Percentiles rank a stretch among this genome's conserved stretches.
Evolutionary conservation across 1,140 invertebrate species (phyloP).

Genomic region (Drosophila simulans): DNA sequence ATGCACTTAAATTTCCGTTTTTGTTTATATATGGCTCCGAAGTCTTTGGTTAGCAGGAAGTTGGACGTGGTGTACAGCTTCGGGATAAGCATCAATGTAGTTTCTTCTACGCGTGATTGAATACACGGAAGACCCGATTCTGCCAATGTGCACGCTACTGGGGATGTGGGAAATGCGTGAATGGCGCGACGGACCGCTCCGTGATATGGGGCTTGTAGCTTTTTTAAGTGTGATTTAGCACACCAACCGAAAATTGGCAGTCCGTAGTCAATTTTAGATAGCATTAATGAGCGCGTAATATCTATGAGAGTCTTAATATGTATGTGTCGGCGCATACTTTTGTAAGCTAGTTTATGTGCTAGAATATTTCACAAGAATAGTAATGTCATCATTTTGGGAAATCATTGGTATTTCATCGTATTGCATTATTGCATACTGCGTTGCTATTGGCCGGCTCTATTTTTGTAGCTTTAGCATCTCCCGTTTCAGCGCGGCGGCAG

Average conservation of each 20-base stretch:
- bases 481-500: too few species aligned
- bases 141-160: conserved; percentile 3
- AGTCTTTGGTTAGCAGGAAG: neutral
- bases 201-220: too few species aligned
- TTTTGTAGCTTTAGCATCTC: too few species aligned
- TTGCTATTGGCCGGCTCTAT: too few species aligned
- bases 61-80: conserved; percentile 8
- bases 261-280: conserved; percentile 1
- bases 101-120: neutral
- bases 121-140: conserved; percentile 1
- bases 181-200: neutral
- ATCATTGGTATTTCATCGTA: too few species aligned
- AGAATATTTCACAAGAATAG: too few species aligned
- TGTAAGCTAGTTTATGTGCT: too few species aligned
- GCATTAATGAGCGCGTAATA: neutral
- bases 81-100: neutral
- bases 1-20: neutral
- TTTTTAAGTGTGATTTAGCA: neutral
- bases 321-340: neutral
- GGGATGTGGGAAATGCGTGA: conserved; percentile 2
- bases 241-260: conserved; percentile 8
- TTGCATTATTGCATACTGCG: too few species aligned
- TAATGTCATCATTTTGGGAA: too few species aligned
- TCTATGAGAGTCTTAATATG: neutral
- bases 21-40: neutral